phyloP scores from a whole-genome alignment of 2,113 vertebrate species.

The Equus przewalskii region DNA sequence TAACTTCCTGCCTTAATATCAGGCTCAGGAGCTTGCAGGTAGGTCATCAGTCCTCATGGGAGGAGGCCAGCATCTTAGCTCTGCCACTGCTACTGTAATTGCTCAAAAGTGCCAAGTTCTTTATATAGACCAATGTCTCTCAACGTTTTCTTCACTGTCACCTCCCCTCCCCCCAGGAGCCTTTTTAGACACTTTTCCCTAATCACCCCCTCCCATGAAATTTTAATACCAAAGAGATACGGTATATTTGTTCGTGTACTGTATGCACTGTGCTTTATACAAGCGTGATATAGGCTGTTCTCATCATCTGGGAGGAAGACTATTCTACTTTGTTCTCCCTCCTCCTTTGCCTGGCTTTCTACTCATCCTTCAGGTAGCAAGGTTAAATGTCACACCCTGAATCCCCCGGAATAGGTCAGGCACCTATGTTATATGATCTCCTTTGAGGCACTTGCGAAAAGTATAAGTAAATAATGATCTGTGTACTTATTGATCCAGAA shows the following conservation, averaged over 20 bases:
- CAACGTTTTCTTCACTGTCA: neutral
- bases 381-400: slow-evolving; percentile 32
- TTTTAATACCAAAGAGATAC: neutral
- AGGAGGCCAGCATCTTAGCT: slow-evolving; percentile 14
- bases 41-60: neutral
- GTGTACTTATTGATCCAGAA: neutral
- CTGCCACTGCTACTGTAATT: neutral
- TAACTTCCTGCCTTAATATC: neutral
- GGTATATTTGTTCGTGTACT: neutral
- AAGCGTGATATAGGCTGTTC: neutral
- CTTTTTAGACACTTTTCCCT: neutral
- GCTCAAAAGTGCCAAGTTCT: neutral
- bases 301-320: neutral
- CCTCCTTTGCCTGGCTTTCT: slow-evolving; percentile 13
- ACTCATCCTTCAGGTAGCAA: slow-evolving; percentile 22
- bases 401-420: neutral
- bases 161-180: neutral
- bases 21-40: neutral
- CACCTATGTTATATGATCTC: neutral
- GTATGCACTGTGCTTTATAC: neutral
- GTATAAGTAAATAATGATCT: slow-evolving; percentile 12
- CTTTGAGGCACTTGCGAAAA: slow-evolving; percentile 56
- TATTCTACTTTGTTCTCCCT: neutral
- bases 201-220: neutral
- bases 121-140: neutral